Percentiles rank a stretch among this genome's conserved stretches.
phyloP scores from a whole-genome alignment of 1,140 invertebrate species.

The Paracyclopina nana region DNA sequence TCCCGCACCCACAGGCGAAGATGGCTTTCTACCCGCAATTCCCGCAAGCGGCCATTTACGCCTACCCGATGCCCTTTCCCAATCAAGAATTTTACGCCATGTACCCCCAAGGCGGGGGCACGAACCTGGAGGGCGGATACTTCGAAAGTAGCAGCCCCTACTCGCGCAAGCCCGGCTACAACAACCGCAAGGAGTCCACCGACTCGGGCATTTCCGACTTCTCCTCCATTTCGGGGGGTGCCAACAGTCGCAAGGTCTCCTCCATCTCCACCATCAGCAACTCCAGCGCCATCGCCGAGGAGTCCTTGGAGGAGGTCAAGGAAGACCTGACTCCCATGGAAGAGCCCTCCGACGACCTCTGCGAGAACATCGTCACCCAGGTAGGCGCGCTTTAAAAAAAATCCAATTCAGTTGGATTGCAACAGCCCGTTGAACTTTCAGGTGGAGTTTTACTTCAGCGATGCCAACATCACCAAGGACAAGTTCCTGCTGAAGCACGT shows the following conservation, averaged over 20 bases:
- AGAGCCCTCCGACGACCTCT: constrained; percentile 12
- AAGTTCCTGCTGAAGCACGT: constrained; percentile 87
- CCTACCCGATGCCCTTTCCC: constrained; percentile 15
- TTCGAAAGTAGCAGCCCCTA: background rate
- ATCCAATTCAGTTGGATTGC: constrained; percentile 3
- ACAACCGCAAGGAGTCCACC: constrained; percentile 14
- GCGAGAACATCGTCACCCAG: constrained; percentile 13
- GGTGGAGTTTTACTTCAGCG: constrained; percentile 84
- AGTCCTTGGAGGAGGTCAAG: constrained; percentile 2
- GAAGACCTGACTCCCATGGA: constrained; percentile 8
- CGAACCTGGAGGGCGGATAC: background rate
- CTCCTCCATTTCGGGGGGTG: background rate
- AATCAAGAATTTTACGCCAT: constrained; percentile 17
- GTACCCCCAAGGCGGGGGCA: constrained; percentile 5
- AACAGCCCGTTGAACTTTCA: constrained; percentile 35
- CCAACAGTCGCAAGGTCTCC: constrained; percentile 5
- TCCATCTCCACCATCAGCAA: constrained; percentile 10
- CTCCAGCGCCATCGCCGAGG: background rate
- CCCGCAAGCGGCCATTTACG: constrained; percentile 14
- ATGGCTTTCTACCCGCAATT: constrained; percentile 16
- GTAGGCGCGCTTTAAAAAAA: background rate
- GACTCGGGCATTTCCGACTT: constrained; percentile 14
- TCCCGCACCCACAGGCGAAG: background rate
- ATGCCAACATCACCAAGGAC: constrained; percentile 81
- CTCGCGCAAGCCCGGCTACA: background rate